Percentiles rank a stretch among this genome's conserved stretches.
Evolutionary conservation across 1,140 invertebrate species (phyloP).

Genomic region (Scaptodrosophila lebanonensis): DNA sequence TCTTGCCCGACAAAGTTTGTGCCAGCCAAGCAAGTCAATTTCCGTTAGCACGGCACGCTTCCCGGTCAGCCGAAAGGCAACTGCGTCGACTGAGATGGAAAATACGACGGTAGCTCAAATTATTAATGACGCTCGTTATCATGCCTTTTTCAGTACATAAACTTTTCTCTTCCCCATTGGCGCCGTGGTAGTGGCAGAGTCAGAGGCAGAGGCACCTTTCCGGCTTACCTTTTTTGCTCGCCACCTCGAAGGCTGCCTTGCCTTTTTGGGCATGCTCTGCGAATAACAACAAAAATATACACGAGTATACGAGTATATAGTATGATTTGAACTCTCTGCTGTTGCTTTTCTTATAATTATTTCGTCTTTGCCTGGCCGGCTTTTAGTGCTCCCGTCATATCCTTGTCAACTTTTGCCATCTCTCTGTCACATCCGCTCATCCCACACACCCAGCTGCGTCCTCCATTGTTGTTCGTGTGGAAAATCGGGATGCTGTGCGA

Average conservation of each 20-base stretch:
- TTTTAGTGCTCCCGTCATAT: slow-evolving; percentile 62
- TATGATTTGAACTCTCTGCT: no score
- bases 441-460: slow-evolving; percentile 2
- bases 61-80: not conserved
- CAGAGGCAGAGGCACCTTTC: slow-evolving; percentile 28
- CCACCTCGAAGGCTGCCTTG: no score
- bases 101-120: slow-evolving; percentile 52
- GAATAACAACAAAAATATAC: no score
- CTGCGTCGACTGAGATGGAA: slow-evolving; percentile 4
- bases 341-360: slow-evolving; percentile 61
- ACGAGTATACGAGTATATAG: no score
- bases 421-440: slow-evolving; percentile 43
- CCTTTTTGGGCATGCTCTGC: no score
- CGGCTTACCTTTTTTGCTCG: slow-evolving; percentile 22
- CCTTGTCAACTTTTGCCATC: slow-evolving; percentile 61
- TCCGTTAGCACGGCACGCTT: slow-evolving; percentile 18
- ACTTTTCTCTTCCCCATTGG: slow-evolving; percentile 54
- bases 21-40: slow-evolving; percentile 52
- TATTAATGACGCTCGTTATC: slow-evolving; percentile 76
- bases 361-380: slow-evolving; percentile 68
- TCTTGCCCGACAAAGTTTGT: slow-evolving; percentile 47
- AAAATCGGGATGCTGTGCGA: slow-evolving; percentile 47
- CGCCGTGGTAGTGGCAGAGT: slow-evolving; percentile 10
- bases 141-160: slow-evolving; percentile 76
- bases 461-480: slow-evolving; percentile 61